These are phyloP conservation scores for Drosophila tristis DNA, from an alignment of 1,140 invertebrate genomes.

Conservation along the genomic window DNA sequence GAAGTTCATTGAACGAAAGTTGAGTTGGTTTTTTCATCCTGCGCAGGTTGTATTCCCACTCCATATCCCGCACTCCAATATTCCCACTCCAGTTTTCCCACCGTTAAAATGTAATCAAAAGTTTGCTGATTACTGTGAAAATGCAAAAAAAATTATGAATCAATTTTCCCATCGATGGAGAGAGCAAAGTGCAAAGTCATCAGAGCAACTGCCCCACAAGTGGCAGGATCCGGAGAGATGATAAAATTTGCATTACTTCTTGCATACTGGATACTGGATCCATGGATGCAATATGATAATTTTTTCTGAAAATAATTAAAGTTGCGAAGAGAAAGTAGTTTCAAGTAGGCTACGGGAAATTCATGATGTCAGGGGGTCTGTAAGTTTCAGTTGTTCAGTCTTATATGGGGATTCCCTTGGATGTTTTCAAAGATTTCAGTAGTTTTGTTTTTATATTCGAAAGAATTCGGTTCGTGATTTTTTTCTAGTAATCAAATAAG, in stretches of 20 bases:
- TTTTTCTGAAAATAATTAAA: too few relatives aligned
- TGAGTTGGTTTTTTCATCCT: constrained; percentile 1
- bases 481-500: constrained; percentile 15
- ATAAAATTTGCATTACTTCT: constrained; percentile 38
- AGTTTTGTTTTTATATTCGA: constrained; percentile 50
- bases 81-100: neutral
- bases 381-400: constrained; percentile 20
- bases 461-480: constrained; percentile 53
- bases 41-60: too few relatives aligned
- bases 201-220: constrained; percentile 33
- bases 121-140: constrained; percentile 65
- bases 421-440: constrained; percentile 51
- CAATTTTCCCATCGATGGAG: constrained; percentile 46
- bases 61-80: too few relatives aligned
- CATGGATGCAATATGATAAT: too few relatives aligned
- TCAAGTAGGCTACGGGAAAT: constrained; percentile 3
- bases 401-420: constrained; percentile 6
- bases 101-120: constrained; percentile 55
- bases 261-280: neutral
- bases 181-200: constrained; percentile 59
- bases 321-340: too few relatives aligned
- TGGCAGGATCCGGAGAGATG: neutral
- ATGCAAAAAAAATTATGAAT: constrained; percentile 71
- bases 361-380: neutral
- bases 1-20: too few relatives aligned